A percentile compares a stretch with the other conserved stretches of the same genome.
phyloP scores from a whole-genome alignment of 2,888 invertebrate species.

The Polymixis flavicincta region DNA sequence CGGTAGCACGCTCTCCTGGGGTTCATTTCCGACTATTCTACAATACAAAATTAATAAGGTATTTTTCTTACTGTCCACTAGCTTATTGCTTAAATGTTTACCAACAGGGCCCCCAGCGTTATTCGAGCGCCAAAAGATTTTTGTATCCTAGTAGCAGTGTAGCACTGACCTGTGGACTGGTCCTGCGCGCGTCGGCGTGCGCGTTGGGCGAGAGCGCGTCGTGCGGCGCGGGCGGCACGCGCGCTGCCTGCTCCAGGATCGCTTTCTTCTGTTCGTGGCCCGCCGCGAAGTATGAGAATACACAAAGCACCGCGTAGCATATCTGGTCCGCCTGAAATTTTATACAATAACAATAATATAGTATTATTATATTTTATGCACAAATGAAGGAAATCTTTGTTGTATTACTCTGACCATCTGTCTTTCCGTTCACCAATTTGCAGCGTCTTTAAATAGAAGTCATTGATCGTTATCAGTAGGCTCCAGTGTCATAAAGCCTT shows the following conservation, averaged over 20 bases:
- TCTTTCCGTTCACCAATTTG: not conserved
- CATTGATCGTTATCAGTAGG: not conserved
- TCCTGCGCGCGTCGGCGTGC: constrained; percentile 42
- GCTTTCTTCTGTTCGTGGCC: constrained; percentile 94
- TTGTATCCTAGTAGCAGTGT: not conserved
- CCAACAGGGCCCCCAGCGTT: not conserved
- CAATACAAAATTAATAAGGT: too few species aligned
- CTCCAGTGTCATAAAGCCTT: not conserved
- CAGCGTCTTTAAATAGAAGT: not conserved
- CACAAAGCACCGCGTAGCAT: constrained; percentile 99
- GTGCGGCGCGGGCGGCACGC: constrained; percentile 77
- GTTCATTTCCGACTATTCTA: too few species aligned
- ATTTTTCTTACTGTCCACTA: too few species aligned
- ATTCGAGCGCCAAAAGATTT: not conserved
- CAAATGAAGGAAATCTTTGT: not conserved
- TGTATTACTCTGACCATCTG: not conserved
- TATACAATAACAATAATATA: not conserved
- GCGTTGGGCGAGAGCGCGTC: constrained; percentile 50
- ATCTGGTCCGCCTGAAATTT: constrained; percentile 98
- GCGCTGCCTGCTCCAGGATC: constrained; percentile 87
- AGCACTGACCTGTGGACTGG: constrained; percentile 61
- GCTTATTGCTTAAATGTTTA: too few species aligned
- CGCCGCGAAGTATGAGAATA: constrained; percentile 99
- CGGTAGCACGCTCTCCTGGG: too few species aligned
- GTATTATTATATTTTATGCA: not conserved